Evolutionary conservation across 2,113 vertebrate species (phyloP).

Genomic region (Peromyscus leucopus): DNA sequence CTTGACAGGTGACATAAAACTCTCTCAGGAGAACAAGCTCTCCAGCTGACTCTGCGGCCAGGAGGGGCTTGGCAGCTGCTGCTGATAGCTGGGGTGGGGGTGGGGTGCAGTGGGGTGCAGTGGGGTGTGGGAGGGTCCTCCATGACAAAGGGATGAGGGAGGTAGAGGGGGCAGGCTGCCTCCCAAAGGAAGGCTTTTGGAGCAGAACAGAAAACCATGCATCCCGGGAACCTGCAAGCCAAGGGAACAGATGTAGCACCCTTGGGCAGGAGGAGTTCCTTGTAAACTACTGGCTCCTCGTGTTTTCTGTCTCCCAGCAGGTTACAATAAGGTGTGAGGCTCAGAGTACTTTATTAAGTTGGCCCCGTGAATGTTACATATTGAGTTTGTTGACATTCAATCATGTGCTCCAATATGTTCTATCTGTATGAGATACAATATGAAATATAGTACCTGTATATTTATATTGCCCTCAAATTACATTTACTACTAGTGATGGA

Average conservation of each 20-base stretch:
- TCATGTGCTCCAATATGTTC: not conserved
- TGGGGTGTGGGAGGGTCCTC: not conserved
- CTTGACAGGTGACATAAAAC: not conserved
- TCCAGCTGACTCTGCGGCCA: not conserved
- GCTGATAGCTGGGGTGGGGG: not conserved
- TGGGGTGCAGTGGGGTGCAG: too few species aligned
- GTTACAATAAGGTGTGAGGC: fast-evolving
- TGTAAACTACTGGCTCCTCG: fast-evolving
- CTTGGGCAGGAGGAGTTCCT: fast-evolving
- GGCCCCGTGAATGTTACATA: fast-evolving
- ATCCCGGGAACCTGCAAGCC: fast-evolving
- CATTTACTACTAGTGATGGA: not conserved
- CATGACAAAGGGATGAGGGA: not conserved
- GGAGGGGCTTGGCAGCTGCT: fast-evolving
- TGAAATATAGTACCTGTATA: not conserved
- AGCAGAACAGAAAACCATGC: fast-evolving
- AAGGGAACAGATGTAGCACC: fast-evolving
- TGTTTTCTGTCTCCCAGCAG: fast-evolving
- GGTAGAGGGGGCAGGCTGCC: fast-evolving
- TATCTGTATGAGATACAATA: not conserved
- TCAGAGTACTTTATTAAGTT: not conserved
- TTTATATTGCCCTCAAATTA: not conserved
- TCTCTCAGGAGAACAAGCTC: fast-evolving
- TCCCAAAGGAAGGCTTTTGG: fast-evolving
- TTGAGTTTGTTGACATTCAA: not conserved